Evolutionary conservation across 2,797 vertebrate species (phyloP).

Genomic region (Trichosurus vulpecula): DNA sequence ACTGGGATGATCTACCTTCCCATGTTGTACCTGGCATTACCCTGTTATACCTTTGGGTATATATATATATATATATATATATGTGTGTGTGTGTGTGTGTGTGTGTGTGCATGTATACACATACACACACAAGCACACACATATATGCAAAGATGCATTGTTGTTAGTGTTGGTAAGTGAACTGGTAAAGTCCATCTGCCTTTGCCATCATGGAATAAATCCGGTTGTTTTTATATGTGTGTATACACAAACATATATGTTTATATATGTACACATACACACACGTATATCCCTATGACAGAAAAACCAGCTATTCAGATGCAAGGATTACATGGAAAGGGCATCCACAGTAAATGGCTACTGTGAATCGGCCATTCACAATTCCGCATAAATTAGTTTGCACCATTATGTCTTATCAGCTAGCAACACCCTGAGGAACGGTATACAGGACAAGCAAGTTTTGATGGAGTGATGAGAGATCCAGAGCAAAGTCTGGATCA

Average conservation of each 20-base stretch:
- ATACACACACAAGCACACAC: too few species aligned
- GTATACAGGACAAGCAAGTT: neutral
- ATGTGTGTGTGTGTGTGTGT: too few species aligned
- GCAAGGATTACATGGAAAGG: neutral
- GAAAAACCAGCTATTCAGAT: neutral
- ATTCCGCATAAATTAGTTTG: neutral
- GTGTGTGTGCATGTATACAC: too few species aligned
- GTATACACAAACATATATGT: too few species aligned
- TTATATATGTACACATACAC: too few species aligned
- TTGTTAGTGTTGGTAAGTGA: conserved; percentile 91
- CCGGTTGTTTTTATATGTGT: neutral
- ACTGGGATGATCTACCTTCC: neutral
- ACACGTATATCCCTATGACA: neutral
- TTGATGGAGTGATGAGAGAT: neutral
- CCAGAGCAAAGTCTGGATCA: neutral
- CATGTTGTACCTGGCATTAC: neutral
- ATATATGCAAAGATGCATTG: conserved; percentile 83
- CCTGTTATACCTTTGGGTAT: neutral
- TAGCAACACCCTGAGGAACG: neutral
- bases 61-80: too few species aligned
- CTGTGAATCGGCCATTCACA: neutral
- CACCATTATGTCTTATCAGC: neutral
- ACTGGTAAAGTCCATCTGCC: conserved; percentile 81
- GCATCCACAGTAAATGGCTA: neutral
- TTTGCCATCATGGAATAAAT: conserved; percentile 19